phyloP scores from a whole-genome alignment of 2,888 invertebrate species.

The Sminthurides aquaticus region DNA sequence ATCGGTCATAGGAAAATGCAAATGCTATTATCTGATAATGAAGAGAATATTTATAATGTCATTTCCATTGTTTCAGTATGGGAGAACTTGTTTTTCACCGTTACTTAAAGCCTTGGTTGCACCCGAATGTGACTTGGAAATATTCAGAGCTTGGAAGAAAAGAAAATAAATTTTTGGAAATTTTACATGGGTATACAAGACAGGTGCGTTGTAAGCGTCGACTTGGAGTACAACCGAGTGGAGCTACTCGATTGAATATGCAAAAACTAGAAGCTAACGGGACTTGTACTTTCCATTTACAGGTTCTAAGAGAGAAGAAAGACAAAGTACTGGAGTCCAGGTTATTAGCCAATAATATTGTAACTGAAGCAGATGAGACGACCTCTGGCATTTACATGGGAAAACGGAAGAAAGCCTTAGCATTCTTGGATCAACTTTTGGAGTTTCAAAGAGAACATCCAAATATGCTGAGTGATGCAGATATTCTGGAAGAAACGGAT shows the following conservation, averaged over 20 bases:
- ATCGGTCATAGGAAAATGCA: too few species aligned
- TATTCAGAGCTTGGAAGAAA: constrained; percentile 49
- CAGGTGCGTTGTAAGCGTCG: constrained; percentile 49
- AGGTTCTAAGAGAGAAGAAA: constrained; percentile 30
- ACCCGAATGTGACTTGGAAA: constrained; percentile 51
- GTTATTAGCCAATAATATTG: not conserved
- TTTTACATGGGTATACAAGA: constrained; percentile 53
- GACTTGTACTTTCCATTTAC: not conserved
- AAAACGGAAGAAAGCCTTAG: constrained; percentile 3
- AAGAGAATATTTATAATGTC: not conserved
- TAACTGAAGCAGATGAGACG: not conserved
- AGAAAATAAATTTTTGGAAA: constrained; percentile 49
- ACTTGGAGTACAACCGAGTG: too few species aligned
- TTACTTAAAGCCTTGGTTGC: constrained; percentile 53
- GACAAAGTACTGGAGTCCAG: not conserved
- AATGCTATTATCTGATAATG: too few species aligned
- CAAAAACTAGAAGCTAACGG: not conserved
- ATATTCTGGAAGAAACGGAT: constrained; percentile 48
- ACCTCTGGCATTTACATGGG: constrained; percentile 3
- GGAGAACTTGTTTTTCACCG: constrained; percentile 52
- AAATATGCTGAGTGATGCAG: constrained; percentile 44
- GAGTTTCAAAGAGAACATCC: constrained; percentile 49
- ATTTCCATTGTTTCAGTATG: constrained; percentile 47
- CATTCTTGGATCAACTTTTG: constrained; percentile 51
- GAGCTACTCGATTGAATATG: too few species aligned